Conservation (phyloP, 1,140 invertebrate species). For the Drosophila sp. region DNA sequence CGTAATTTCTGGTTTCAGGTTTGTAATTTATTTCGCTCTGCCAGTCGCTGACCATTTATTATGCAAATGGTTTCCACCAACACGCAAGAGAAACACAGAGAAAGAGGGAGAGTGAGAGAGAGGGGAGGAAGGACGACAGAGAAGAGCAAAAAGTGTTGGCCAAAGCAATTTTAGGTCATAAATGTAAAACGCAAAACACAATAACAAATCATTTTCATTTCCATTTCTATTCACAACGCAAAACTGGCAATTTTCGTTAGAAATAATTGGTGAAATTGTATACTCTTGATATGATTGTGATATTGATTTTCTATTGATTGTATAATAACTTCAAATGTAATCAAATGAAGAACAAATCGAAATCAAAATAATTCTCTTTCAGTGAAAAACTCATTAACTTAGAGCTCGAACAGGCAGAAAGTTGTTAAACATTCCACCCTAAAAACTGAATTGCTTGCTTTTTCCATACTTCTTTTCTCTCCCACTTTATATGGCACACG, state of each 20-base stretch:
- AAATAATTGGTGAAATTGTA: conserved; percentile 39
- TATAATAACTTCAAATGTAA: conserved; percentile 5
- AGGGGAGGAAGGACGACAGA: neutral
- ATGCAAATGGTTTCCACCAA: conserved; percentile 55
- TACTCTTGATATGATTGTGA: neutral
- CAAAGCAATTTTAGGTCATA: conserved; percentile 61
- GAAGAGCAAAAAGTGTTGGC: conserved; percentile 38
- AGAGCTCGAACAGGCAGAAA: conserved; percentile 68
- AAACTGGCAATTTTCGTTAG: conserved; percentile 32
- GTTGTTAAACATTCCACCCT: conserved; percentile 48
- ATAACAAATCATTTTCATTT: conserved; percentile 70
- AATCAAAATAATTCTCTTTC: conserved; percentile 18
- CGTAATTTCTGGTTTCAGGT: conserved; percentile 65
- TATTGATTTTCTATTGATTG: conserved; percentile 7
- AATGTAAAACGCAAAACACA: conserved; percentile 43
- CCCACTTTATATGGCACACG: conserved; percentile 28
- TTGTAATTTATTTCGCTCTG: conserved; percentile 66
- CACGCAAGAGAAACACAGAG: neutral
- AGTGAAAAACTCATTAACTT: conserved; percentile 56
- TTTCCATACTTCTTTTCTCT: neutral
- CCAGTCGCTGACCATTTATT: conserved; percentile 64
- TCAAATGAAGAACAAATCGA: neutral
- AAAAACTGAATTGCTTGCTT: neutral
- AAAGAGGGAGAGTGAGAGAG: too few relatives aligned
- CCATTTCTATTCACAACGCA: conserved; percentile 27